Conservation (phyloP, 2,888 invertebrate genomes). For the Amphipyra tragopoginis region DNA sequence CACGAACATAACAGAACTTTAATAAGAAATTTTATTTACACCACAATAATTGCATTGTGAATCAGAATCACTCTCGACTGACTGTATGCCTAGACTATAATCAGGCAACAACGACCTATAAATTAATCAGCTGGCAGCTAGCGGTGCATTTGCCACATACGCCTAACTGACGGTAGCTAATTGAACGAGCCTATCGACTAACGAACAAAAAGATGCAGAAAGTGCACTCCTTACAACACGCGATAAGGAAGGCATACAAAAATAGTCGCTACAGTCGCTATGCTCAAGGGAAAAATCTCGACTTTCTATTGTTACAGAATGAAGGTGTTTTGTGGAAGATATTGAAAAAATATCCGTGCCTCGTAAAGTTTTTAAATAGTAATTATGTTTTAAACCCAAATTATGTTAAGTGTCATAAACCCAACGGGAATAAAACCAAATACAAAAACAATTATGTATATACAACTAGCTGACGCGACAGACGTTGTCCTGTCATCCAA, state of each 20-base stretch:
- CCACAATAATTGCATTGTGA: constrained; percentile 18
- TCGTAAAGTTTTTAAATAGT: too few species aligned
- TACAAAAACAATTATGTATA: too few species aligned
- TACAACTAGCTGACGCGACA: too few species aligned
- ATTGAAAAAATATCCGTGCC: too few species aligned
- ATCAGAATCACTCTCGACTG: constrained; percentile 10
- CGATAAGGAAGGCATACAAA: not conserved
- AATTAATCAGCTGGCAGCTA: constrained; percentile 61
- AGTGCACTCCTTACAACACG: not conserved
- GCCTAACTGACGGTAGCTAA: constrained; percentile 52
- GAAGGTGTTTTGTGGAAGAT: too few species aligned
- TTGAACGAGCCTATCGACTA: constrained; percentile 52
- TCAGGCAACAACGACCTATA: constrained; percentile 58
- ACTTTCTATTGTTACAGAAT: too few species aligned
- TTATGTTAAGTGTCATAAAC: too few species aligned
- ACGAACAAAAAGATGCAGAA: constrained; percentile 12
- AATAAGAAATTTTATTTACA: constrained; percentile 9
- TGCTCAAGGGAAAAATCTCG: too few species aligned
- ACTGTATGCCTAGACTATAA: constrained; percentile 44
- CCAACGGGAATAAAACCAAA: too few species aligned
- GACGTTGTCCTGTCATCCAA: too few species aligned
- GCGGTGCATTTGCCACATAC: constrained; percentile 52
- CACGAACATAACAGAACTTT: not conserved
- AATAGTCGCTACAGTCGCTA: too few species aligned
- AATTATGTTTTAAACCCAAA: too few species aligned